phyloP scores from a whole-genome alignment of 1,140 invertebrate genomes.

The Atta texana region DNA sequence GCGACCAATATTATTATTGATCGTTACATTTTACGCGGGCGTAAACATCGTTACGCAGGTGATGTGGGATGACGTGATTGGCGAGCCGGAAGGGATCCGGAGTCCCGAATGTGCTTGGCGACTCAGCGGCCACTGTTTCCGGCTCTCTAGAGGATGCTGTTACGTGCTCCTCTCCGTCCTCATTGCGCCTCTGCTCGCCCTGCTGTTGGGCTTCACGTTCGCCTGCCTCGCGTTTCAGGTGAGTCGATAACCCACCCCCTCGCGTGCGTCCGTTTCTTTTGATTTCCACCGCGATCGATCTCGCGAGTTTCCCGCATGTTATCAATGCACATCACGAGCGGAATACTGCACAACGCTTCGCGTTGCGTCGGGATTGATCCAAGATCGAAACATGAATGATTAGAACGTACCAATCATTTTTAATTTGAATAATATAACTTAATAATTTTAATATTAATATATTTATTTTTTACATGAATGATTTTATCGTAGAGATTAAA shows the following conservation, averaged over 20 bases:
- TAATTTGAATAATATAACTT: not conserved
- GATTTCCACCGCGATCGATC: slow-evolving; percentile 31
- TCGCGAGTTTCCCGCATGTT: not conserved
- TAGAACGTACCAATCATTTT: not conserved
- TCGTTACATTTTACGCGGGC: not conserved
- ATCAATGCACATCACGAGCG: not conserved
- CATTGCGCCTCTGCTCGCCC: slow-evolving; percentile 89
- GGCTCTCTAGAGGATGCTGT: slow-evolving; percentile 89
- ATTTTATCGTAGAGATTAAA: not conserved
- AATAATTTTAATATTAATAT: not conserved
- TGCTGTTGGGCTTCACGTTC: slow-evolving; percentile 90
- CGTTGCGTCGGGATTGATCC: no score
- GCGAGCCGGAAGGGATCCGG: slow-evolving; percentile 91
- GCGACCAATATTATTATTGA: not conserved
- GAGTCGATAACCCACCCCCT: slow-evolving; percentile 69
- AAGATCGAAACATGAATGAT: not conserved
- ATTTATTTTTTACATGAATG: not conserved
- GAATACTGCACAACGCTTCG: not conserved
- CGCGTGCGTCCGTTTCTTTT: not conserved
- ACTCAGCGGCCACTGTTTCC: slow-evolving; percentile 90
- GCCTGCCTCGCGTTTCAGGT: slow-evolving; percentile 92
- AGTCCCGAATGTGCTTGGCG: slow-evolving; percentile 92
- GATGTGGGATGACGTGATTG: slow-evolving; percentile 92
- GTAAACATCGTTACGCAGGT: slow-evolving; percentile 85
- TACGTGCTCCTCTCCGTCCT: slow-evolving; percentile 90